Percentiles rank a stretch among this genome's conserved stretches.
Conservation (phyloP, 2,113 vertebrate species). For the Calyptommatus sinebrachiatus region DNA sequence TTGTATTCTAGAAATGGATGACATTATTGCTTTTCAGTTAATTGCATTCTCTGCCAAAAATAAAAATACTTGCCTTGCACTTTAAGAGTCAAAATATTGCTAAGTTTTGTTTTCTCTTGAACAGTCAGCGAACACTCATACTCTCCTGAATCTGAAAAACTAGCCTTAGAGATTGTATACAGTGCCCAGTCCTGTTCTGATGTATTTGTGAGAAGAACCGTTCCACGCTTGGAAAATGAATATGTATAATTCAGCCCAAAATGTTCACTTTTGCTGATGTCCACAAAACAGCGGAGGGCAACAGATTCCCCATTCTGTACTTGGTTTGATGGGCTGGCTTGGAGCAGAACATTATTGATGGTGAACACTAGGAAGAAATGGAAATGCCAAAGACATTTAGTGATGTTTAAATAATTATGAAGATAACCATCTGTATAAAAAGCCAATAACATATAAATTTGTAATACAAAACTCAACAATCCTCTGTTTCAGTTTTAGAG, state of each 20-base stretch:
- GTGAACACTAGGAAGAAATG: constrained; percentile 66
- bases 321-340: constrained; percentile 31
- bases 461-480: too few relatives aligned
- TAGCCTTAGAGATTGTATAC: constrained; percentile 53
- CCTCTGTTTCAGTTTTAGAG: too few relatives aligned
- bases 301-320: constrained; percentile 66
- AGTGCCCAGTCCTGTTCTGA: constrained; percentile 23
- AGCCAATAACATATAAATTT: too few relatives aligned
- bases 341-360: constrained; percentile 68
- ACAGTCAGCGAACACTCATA: constrained; percentile 69
- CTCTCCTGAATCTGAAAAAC: constrained; percentile 58
- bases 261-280: constrained; percentile 60
- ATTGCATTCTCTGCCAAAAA: not conserved
- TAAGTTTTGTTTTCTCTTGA: constrained; percentile 47
- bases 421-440: too few relatives aligned
- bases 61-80: constrained; percentile 65
- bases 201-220: constrained; percentile 44
- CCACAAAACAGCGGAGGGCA: constrained; percentile 59
- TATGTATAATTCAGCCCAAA: constrained; percentile 53
- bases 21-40: not conserved
- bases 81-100: constrained; percentile 19
- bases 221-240: constrained; percentile 64
- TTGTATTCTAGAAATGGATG: not conserved
- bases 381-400: constrained; percentile 5
- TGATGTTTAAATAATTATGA: constrained; percentile 7